These are phyloP conservation scores for Sminthurides bifidus DNA, from an alignment of 1,140 invertebrate genomes.

Conservation along the genomic window DNA sequence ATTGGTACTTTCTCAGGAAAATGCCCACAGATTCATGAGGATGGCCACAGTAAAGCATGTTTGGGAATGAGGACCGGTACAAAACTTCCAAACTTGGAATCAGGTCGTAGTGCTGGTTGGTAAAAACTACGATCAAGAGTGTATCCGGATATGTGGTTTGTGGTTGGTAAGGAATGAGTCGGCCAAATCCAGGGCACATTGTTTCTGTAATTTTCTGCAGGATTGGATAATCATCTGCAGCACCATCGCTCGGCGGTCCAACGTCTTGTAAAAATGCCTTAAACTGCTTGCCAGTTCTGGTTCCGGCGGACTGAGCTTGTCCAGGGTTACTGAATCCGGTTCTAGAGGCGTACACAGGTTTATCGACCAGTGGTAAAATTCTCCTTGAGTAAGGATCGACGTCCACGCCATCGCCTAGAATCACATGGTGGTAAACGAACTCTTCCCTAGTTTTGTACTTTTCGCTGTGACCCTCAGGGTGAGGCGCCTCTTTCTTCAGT, in stretches of 20 bases:
- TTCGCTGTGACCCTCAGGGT: too few species aligned
- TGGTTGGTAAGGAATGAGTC: conserved; percentile 30
- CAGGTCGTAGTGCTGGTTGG: conserved; percentile 34
- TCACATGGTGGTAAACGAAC: conserved; percentile 9
- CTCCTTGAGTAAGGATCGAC: conserved; percentile 10
- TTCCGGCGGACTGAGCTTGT: neutral
- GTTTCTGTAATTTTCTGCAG: conserved; percentile 33
- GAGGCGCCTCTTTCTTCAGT: neutral
- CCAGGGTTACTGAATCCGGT: neutral
- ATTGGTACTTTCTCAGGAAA: conserved; percentile 33
- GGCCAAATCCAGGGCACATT: conserved; percentile 33
- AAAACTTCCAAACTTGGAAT: conserved; percentile 36
- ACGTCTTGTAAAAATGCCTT: conserved; percentile 19
- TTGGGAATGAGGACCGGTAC: conserved; percentile 34
- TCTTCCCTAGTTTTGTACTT: neutral
- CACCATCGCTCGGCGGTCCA: conserved; percentile 13
- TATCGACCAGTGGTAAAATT: conserved; percentile 17
- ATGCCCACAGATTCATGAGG: conserved; percentile 33
- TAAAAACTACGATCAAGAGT: conserved; percentile 35
- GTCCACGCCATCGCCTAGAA: conserved; percentile 8
- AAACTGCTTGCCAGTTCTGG: conserved; percentile 20
- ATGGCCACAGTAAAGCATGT: conserved; percentile 37
- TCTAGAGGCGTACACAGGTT: conserved; percentile 15
- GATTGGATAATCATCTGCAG: conserved; percentile 24
- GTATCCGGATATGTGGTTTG: conserved; percentile 26